Percentiles rank a stretch among this genome's conserved stretches.
Conservation (phyloP, 1,140 invertebrate species). For the Hyles vespertilio region DNA sequence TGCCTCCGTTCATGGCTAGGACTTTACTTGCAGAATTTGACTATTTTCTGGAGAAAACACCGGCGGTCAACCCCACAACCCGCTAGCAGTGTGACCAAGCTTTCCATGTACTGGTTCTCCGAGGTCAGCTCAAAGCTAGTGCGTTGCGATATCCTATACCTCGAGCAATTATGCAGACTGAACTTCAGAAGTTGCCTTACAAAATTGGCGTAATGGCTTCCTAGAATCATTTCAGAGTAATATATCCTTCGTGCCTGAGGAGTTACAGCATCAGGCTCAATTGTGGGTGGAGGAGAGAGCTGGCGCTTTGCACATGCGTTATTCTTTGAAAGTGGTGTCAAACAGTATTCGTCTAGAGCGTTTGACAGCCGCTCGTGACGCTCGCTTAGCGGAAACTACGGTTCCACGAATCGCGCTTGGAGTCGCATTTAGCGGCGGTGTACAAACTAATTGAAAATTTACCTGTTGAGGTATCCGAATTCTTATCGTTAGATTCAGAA, state of each 20-base stretch:
- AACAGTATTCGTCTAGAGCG: conserved; percentile 49
- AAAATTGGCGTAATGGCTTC: conserved; percentile 54
- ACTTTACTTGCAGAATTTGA: conserved; percentile 45
- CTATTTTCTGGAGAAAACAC: conserved; percentile 49
- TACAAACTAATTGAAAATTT: conserved; percentile 36
- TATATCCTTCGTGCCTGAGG: conserved; percentile 35
- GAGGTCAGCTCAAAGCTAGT: conserved; percentile 5
- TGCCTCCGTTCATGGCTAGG: conserved; percentile 30
- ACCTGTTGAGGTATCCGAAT: conserved; percentile 38
- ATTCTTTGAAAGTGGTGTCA: conserved; percentile 48
- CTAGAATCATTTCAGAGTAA: conserved; percentile 48
- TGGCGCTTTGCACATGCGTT: conserved; percentile 38
- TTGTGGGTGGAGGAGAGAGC: conserved; percentile 45
- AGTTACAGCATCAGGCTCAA: conserved; percentile 36
- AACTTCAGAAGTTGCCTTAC: conserved; percentile 43
- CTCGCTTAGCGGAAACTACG: conserved; percentile 44
- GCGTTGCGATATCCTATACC: conserved; percentile 26
- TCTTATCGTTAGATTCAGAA: conserved; percentile 34
- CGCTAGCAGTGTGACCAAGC: conserved; percentile 21
- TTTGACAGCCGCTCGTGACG: conserved; percentile 34
- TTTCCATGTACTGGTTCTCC: conserved; percentile 1
- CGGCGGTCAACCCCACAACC: conserved; percentile 21
- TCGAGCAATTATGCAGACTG: conserved; percentile 41
- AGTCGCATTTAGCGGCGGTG: conserved; percentile 50
- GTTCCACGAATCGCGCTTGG: conserved; percentile 41